A percentile compares a stretch with the other conserved stretches of the same genome.
phyloP scores from a whole-genome alignment of 2,113 vertebrate genomes.

The Sphaerodactylus townsendi region DNA sequence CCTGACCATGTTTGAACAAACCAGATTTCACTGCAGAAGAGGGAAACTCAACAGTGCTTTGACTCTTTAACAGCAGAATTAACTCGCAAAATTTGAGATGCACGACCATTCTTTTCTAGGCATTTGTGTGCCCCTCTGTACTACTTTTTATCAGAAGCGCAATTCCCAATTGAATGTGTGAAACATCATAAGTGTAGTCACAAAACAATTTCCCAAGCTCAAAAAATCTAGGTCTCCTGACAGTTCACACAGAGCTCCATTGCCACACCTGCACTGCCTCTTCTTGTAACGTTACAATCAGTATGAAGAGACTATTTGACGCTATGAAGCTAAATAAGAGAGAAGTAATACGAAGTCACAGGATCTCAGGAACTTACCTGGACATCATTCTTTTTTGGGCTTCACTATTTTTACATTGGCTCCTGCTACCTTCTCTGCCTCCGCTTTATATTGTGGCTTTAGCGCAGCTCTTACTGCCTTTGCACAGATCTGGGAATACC shows the following conservation, averaged over 20 bases:
- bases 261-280: accelerated
- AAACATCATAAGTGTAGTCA: accelerated
- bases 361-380: conserved; percentile 61
- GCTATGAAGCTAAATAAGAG: not conserved
- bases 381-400: conserved; percentile 77
- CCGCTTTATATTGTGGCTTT: conserved; percentile 83
- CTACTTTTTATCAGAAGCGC: not conserved
- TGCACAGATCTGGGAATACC: conserved; percentile 92
- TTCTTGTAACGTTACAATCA: accelerated
- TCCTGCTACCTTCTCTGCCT: conserved; percentile 78
- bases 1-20: not conserved
- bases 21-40: not conserved
- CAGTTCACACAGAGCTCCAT: accelerated
- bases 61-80: not conserved
- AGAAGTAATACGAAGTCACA: accelerated
- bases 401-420: conserved; percentile 82
- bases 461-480: conserved; percentile 84
- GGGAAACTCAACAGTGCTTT: not conserved
- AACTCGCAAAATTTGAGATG: not conserved
- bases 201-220: accelerated
- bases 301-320: not conserved
- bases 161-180: accelerated
- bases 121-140: not conserved
- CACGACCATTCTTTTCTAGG: no score
- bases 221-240: accelerated